These are phyloP conservation scores for Drosophila cognata DNA, from an alignment of 2,888 invertebrate genomes.

Conservation along the genomic window DNA sequence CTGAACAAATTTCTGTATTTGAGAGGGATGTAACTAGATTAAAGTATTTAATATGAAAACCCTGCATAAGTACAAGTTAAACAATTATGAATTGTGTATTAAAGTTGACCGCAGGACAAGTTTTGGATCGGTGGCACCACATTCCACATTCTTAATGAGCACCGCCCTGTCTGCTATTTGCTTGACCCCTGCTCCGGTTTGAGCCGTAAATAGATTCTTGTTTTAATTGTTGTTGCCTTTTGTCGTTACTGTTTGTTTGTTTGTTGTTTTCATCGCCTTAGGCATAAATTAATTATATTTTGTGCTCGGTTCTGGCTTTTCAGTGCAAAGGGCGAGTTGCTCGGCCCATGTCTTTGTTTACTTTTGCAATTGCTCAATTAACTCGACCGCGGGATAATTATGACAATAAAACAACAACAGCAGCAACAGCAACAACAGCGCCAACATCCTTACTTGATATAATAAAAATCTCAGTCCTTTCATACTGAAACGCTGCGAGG, in stretches of 20 bases:
- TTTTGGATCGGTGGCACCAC: slow-evolving; percentile 16
- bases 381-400: slow-evolving; percentile 66
- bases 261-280: slow-evolving; percentile 46
- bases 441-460: slow-evolving; percentile 2
- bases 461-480: slow-evolving; percentile 47
- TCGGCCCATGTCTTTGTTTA: slow-evolving; percentile 55
- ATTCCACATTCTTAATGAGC: background rate
- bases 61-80: background rate
- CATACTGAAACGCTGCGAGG: slow-evolving; percentile 35
- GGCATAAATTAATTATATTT: slow-evolving; percentile 66
- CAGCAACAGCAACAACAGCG: background rate
- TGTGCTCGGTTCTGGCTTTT: slow-evolving; percentile 35
- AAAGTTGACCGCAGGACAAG: slow-evolving; percentile 15
- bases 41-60: background rate
- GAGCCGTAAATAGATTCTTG: slow-evolving; percentile 34
- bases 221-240: slow-evolving; percentile 26
- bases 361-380: slow-evolving; percentile 73
- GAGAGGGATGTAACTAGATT: background rate
- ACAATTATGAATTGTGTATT: background rate
- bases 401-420: slow-evolving; percentile 40
- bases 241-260: slow-evolving; percentile 38
- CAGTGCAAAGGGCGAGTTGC: slow-evolving; percentile 20
- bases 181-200: slow-evolving; percentile 2
- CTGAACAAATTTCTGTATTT: background rate
- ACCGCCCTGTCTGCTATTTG: slow-evolving; percentile 1